Evolutionary conservation across 2,888 invertebrate species (phyloP).

Genomic region (Sussaba pulchella): DNA sequence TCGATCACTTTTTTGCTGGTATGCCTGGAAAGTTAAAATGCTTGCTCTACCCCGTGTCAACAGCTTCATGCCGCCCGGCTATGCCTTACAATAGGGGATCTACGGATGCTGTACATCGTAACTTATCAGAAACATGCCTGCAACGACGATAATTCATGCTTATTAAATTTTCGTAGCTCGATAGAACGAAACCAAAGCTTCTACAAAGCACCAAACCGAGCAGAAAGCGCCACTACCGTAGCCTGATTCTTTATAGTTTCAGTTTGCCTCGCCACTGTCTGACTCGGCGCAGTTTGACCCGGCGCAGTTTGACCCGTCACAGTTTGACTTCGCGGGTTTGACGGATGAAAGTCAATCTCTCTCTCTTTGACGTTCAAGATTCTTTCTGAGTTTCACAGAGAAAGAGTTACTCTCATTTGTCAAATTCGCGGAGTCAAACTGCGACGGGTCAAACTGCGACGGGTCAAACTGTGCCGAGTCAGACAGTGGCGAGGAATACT

Average conservation of each 20-base stretch:
- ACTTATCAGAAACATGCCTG: conserved; percentile 66
- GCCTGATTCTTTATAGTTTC: neutral
- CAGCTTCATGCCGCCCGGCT: conserved; percentile 45
- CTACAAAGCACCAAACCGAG: neutral
- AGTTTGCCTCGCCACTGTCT: no score
- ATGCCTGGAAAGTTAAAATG: conserved; percentile 82
- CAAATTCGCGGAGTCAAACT: no score
- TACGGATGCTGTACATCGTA: conserved; percentile 62
- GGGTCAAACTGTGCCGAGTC: no score
- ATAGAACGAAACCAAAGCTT: neutral
- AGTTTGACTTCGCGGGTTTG: no score
- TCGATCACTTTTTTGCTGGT: conserved; percentile 81
- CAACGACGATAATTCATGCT: conserved; percentile 58
- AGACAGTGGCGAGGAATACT: no score
- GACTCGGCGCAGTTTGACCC: no score
- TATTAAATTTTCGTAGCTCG: conserved; percentile 21
- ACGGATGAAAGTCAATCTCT: no score
- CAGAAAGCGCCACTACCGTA: neutral
- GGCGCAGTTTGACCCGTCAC: no score
- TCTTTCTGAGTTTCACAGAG: no score
- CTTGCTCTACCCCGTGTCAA: conserved; percentile 67
- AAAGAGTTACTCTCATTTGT: no score
- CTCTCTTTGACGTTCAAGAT: no score
- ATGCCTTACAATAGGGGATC: conserved; percentile 61
- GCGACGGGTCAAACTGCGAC: no score